Percentiles rank a stretch among this genome's conserved stretches.
phyloP scores from a whole-genome alignment of 2,888 invertebrate genomes.

The Lasioglossum oenotherae region DNA sequence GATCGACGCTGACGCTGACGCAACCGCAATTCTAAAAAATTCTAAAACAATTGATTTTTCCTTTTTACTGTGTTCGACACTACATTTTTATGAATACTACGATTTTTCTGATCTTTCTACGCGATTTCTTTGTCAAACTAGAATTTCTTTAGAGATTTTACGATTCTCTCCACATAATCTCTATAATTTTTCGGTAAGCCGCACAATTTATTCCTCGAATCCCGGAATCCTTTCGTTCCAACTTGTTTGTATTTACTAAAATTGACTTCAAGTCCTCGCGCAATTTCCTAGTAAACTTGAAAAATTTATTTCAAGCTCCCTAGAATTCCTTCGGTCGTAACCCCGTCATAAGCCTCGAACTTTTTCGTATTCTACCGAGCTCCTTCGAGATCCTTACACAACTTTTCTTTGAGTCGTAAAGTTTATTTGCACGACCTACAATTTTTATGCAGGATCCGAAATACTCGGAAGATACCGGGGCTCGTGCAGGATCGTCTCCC shows the following conservation, averaged over 20 bases:
- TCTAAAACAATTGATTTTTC: no score
- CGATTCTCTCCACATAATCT: no score
- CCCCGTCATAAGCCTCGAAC: not conserved
- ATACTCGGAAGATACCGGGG: not conserved
- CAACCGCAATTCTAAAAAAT: not conserved
- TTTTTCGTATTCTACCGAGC: not conserved
- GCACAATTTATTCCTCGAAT: not conserved
- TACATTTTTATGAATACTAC: not conserved
- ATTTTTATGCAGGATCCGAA: not conserved
- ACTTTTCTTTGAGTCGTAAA: constrained; percentile 3
- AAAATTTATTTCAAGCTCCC: not conserved
- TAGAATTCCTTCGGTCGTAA: not conserved
- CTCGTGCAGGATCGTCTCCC: not conserved
- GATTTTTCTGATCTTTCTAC: not conserved
- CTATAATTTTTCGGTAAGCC: not conserved
- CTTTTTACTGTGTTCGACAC: not conserved
- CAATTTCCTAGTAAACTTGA: not conserved
- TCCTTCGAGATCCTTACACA: not conserved
- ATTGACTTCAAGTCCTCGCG: not conserved
- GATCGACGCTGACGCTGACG: not conserved
- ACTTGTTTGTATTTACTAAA: not conserved
- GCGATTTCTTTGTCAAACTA: not conserved
- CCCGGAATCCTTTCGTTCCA: not conserved
- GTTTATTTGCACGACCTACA: not conserved
- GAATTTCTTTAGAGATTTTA: not conserved